These are phyloP conservation scores for Phrynocephalus vlangalii DNA, from an alignment of 2,797 vertebrate genomes.

Conservation along the genomic window DNA sequence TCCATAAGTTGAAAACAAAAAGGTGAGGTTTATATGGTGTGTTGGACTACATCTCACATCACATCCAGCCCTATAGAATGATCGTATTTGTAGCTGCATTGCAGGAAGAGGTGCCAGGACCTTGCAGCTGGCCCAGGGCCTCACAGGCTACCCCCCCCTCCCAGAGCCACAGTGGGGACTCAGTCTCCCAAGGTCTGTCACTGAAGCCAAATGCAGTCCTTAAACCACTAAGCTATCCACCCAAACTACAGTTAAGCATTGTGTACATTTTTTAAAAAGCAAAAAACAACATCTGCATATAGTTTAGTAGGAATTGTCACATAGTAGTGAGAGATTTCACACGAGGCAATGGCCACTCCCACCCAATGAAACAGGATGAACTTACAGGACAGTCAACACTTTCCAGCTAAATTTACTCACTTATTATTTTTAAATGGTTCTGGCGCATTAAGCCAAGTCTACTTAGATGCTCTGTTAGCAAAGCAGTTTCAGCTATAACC, in stretches of 20 bases:
- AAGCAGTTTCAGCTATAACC: conserved; percentile 5
- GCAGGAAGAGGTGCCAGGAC: background rate
- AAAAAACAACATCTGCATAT: too few relatives aligned
- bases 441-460: conserved; percentile 26
- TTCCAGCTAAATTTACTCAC: conserved; percentile 33
- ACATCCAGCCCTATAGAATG: too few relatives aligned
- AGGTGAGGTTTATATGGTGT: background rate
- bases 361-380: background rate
- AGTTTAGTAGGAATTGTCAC: background rate
- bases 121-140: too few relatives aligned
- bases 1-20: background rate
- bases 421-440: conserved; percentile 26
- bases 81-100: background rate
- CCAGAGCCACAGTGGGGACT: too few relatives aligned
- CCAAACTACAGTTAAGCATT: background rate
- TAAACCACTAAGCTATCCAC: too few relatives aligned
- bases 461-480: conserved; percentile 18
- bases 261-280: background rate
- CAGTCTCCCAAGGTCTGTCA: too few relatives aligned
- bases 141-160: too few relatives aligned
- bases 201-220: too few relatives aligned
- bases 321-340: background rate
- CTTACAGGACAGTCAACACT: conserved; percentile 20
- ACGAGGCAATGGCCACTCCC: background rate
- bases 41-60: too few relatives aligned